Conservation (phyloP, 2,888 invertebrate genomes). For the Caenorhabditis parvicauda region DNA sequence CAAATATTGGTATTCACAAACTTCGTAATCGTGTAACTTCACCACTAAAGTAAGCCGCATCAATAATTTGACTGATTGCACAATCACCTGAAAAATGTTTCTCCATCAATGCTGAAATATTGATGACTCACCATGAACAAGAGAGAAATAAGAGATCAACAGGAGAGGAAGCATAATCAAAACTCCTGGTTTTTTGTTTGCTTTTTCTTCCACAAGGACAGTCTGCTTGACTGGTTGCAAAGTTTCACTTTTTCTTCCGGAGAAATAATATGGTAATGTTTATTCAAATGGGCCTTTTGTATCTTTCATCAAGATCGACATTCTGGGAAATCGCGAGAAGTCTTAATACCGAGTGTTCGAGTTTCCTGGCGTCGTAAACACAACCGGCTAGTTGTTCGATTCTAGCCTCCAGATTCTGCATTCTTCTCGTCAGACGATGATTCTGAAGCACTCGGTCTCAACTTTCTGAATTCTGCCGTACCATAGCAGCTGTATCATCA, state of each 20-base stretch:
- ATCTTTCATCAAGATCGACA: slow-evolving; percentile 25
- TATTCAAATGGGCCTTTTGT: too few species aligned
- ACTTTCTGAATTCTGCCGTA: neutral
- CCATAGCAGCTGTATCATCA: neutral
- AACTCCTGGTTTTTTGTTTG: too few species aligned
- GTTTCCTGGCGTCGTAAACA: slow-evolving; percentile 31
- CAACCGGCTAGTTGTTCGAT: slow-evolving; percentile 31
- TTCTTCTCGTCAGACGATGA: slow-evolving; percentile 14
- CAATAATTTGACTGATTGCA: slow-evolving; percentile 24
- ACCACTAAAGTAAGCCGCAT: slow-evolving; percentile 19
- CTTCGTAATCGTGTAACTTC: slow-evolving; percentile 24
- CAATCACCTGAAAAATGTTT: slow-evolving; percentile 10
- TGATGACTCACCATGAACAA: too few species aligned
- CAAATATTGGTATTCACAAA: slow-evolving; percentile 2
- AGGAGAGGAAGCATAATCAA: too few species aligned
- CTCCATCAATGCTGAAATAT: neutral
- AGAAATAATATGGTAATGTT: too few species aligned
- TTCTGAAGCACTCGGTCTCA: slow-evolving; percentile 7
- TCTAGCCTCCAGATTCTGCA: slow-evolving; percentile 25
- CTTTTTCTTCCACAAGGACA: too few species aligned
- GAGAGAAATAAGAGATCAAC: too few species aligned
- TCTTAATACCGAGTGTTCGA: slow-evolving; percentile 29
- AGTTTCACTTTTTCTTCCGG: too few species aligned
- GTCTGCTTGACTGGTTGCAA: neutral
- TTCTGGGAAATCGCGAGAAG: slow-evolving; percentile 29